phyloP scores from a whole-genome alignment of 2,797 vertebrate species.

The Parauchenoglanis punctatus region DNA sequence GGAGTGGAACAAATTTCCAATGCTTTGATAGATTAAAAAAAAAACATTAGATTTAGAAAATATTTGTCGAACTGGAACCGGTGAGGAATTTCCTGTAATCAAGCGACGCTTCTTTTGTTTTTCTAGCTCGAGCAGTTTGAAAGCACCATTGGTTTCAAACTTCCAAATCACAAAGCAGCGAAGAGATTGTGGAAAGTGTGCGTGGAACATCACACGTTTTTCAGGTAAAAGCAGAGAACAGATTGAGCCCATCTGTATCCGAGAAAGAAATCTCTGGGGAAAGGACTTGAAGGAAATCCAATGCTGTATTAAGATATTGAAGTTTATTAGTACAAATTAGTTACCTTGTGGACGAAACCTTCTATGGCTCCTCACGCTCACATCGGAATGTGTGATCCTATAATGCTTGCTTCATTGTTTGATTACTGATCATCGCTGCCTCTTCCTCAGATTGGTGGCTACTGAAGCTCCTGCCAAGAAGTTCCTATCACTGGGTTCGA shows the following conservation, averaged over 20 bases:
- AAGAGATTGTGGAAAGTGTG: constrained; percentile 99
- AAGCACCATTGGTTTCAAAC: constrained; percentile 98
- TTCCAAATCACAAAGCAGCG: constrained; percentile 94
- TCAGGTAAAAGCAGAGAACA: constrained; percentile 80
- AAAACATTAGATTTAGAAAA: background rate
- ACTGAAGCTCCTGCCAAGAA: constrained; percentile 96
- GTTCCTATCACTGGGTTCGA: constrained; percentile 93
- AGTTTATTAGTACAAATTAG: no score
- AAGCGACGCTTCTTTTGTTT: background rate
- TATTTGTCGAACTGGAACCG: background rate
- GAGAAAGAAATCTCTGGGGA: background rate
- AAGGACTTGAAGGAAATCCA: background rate
- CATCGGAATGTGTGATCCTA: background rate
- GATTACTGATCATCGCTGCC: background rate
- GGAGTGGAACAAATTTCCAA: background rate
- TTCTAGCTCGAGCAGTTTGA: constrained; percentile 97
- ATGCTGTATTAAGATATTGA: no score
- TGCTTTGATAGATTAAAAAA: background rate
- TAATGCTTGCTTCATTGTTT: background rate
- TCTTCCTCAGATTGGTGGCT: constrained; percentile 83
- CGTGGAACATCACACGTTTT: constrained; percentile 98
- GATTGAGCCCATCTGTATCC: background rate
- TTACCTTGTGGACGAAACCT: no score
- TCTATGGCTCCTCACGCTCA: no score
- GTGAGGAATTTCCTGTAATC: background rate